Conservation (phyloP, 1,140 invertebrate genomes). For the Drosophila eugracilis region DNA sequence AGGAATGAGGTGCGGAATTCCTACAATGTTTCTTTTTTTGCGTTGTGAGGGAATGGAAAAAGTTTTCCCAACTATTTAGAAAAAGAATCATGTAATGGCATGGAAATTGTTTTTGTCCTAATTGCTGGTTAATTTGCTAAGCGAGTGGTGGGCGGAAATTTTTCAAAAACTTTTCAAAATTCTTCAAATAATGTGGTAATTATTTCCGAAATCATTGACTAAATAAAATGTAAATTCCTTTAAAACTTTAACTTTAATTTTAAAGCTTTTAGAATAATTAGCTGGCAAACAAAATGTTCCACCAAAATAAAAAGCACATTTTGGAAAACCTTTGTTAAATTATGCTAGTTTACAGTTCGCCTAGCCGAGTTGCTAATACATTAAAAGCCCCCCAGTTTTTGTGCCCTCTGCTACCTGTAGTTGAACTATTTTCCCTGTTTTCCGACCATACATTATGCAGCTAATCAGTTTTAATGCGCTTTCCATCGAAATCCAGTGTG, state of each 20-base stretch:
- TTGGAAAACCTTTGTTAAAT: neutral
- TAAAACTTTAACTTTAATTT: too few species aligned
- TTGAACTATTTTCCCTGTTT: slow-evolving; percentile 3
- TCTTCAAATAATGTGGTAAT: neutral
- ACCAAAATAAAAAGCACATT: neutral
- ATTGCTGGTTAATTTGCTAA: slow-evolving; percentile 40
- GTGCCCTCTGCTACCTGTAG: slow-evolving; percentile 1
- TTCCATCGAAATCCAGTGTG: slow-evolving; percentile 19
- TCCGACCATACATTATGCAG: slow-evolving; percentile 24
- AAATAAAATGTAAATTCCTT: too few species aligned
- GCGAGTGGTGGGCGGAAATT: neutral
- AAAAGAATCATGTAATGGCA: slow-evolving; percentile 53
- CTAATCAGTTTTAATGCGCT: slow-evolving; percentile 45
- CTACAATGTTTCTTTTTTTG: slow-evolving; percentile 9
- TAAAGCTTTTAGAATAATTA: neutral
- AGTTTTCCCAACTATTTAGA: slow-evolving; percentile 59
- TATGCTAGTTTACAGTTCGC: neutral
- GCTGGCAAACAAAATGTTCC: neutral
- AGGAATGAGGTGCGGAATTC: slow-evolving; percentile 23
- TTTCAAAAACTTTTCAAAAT: neutral
- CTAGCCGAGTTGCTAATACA: neutral
- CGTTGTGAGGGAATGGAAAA: slow-evolving; percentile 31
- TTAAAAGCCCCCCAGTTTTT: slow-evolving; percentile 8
- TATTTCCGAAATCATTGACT: neutral
- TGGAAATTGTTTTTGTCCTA: slow-evolving; percentile 33